Evolutionary conservation across 2,888 invertebrate species (phyloP).

Genomic region (Petrolisthes manimaculis): DNA sequence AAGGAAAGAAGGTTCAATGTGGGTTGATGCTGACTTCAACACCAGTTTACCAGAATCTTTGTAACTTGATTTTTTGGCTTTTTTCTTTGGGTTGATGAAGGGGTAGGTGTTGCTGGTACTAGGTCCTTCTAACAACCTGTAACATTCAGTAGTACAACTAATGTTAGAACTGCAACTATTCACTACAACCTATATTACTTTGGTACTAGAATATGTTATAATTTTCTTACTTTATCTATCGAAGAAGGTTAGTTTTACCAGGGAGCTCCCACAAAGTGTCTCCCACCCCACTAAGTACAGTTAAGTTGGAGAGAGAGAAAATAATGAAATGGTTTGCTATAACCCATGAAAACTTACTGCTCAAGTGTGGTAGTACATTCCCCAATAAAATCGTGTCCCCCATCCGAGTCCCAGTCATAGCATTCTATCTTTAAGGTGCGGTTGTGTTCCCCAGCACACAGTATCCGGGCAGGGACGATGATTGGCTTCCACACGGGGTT

Average conservation of each 20-base stretch:
- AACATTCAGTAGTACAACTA: background rate
- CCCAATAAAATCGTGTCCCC: slow-evolving; percentile 73
- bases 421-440: slow-evolving; percentile 72
- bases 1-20: slow-evolving; percentile 70
- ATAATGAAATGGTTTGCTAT: too few relatives aligned
- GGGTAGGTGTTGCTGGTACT: slow-evolving; percentile 67
- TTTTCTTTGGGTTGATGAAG: slow-evolving; percentile 72
- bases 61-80: slow-evolving; percentile 72
- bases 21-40: slow-evolving; percentile 66
- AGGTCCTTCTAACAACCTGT: slow-evolving; percentile 46
- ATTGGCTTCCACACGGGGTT: slow-evolving; percentile 73
- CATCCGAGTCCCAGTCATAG: slow-evolving; percentile 73
- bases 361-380: slow-evolving; percentile 70
- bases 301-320: too few relatives aligned
- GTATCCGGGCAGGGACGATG: slow-evolving; percentile 66
- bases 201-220: too few relatives aligned
- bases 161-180: too few relatives aligned
- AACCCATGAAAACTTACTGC: slow-evolving; percentile 66
- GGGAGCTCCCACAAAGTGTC: too few relatives aligned
- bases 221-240: too few relatives aligned
- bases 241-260: too few relatives aligned
- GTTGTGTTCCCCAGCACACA: slow-evolving; percentile 73
- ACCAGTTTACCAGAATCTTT: slow-evolving; percentile 73
- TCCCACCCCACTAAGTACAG: too few relatives aligned
- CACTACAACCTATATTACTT: too few relatives aligned